Conservation (phyloP, 2,888 invertebrate species). For the Oscheius onirici region DNA sequence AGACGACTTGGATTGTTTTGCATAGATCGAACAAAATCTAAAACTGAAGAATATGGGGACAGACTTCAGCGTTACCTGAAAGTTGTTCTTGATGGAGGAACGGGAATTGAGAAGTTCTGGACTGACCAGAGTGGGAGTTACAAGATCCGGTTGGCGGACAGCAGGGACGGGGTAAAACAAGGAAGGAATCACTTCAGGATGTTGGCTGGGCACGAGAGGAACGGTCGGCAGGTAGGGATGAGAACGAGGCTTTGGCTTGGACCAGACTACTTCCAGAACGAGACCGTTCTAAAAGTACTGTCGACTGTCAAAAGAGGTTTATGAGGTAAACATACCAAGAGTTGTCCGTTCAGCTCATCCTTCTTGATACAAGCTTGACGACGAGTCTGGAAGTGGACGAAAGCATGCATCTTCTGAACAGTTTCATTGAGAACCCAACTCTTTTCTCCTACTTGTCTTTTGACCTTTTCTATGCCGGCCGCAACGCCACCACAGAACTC, state of each 20-base stretch:
- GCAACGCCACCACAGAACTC: conserved; percentile 15
- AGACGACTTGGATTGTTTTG: background rate
- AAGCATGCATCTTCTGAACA: conserved; percentile 20
- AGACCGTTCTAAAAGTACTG: conserved; percentile 13
- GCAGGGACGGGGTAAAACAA: background rate
- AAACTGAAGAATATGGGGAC: no score
- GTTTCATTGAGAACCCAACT: no score
- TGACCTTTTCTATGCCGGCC: conserved; percentile 27
- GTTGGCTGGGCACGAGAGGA: background rate
- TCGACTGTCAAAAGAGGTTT: background rate
- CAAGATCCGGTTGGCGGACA: background rate
- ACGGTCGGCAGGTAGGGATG: background rate
- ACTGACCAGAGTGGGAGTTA: background rate
- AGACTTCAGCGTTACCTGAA: background rate
- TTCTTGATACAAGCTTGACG: background rate
- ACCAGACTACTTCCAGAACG: conserved; percentile 22
- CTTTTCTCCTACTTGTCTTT: background rate
- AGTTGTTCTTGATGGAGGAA: background rate
- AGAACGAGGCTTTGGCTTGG: conserved; percentile 20
- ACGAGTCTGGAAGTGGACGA: conserved; percentile 26
- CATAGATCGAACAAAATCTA: conserved; percentile 4
- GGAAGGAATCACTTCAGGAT: background rate
- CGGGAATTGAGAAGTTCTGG: background rate
- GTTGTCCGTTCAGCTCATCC: conserved; percentile 2
- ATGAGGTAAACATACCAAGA: background rate